These are phyloP conservation scores for Enoplosus armatus DNA, from an alignment of 2,797 vertebrate genomes.

Conservation along the genomic window DNA sequence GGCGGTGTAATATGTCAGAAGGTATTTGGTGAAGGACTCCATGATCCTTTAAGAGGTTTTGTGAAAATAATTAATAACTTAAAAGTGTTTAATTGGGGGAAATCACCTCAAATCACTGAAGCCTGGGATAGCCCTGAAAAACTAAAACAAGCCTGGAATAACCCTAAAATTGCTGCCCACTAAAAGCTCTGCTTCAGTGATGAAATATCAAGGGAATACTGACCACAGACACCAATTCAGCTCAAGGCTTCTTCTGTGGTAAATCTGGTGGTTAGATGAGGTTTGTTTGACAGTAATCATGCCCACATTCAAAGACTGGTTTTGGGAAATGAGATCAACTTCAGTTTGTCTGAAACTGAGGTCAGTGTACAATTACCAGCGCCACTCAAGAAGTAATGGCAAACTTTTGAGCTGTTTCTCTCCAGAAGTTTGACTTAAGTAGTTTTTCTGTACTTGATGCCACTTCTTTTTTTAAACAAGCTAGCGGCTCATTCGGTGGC, in stretches of 20 bases:
- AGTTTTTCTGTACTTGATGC: conserved; percentile 17
- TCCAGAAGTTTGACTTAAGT: conserved; percentile 1
- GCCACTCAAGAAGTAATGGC: conserved; percentile 10
- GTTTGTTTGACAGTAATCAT: conserved; percentile 56
- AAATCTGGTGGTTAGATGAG: conserved; percentile 38
- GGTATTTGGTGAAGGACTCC: conserved; percentile 49
- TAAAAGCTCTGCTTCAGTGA: conserved; percentile 15
- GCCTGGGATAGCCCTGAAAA: conserved; percentile 40
- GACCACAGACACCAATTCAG: conserved; percentile 33
- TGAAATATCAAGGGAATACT: conserved; percentile 26
- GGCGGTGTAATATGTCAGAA: conserved; percentile 52
- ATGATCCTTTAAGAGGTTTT: conserved; percentile 52
- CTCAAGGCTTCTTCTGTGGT: conserved; percentile 34
- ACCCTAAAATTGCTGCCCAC: conserved; percentile 19
- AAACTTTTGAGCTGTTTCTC: conserved; percentile 20
- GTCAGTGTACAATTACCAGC: conserved; percentile 24
- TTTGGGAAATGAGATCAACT: conserved; percentile 37
- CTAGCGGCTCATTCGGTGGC: conserved; percentile 6
- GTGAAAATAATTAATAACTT: conserved; percentile 59
- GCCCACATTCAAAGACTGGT: conserved; percentile 38
- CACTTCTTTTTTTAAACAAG: background rate
- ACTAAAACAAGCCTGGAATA: conserved; percentile 36
- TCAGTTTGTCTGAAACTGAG: conserved; percentile 41
- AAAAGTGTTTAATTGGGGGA: conserved; percentile 54
- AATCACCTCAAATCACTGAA: conserved; percentile 20